Conservation (phyloP, 2,888 invertebrate species). For the Spilosoma lubricipeda region DNA sequence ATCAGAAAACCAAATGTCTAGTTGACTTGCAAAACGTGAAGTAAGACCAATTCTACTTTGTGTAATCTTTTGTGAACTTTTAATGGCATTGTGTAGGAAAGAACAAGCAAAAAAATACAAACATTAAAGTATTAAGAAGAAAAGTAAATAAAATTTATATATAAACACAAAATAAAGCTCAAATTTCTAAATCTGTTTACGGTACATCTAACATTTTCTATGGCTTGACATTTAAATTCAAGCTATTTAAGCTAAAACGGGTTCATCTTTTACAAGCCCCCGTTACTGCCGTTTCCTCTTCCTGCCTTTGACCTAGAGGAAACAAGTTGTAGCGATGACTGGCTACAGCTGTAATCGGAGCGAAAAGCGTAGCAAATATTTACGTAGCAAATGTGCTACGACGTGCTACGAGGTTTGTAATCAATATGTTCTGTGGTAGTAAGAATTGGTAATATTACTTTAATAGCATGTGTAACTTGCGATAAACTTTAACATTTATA, state of each 20-base stretch:
- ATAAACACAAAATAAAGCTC: neutral
- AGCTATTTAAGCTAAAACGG: constrained; percentile 44
- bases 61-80: too few species aligned
- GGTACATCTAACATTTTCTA: neutral
- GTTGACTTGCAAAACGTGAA: too few species aligned
- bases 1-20: too few species aligned
- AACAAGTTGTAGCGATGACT: constrained; percentile 40
- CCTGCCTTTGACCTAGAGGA: constrained; percentile 57
- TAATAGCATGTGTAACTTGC: neutral
- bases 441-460: neutral
- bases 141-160: too few species aligned
- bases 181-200: neutral
- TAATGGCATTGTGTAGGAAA: too few species aligned
- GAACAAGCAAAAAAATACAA: too few species aligned
- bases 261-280: constrained; percentile 40
- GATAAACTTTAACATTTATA: neutral
- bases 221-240: constrained; percentile 13
- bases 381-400: constrained; percentile 43
- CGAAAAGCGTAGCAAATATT: constrained; percentile 51
- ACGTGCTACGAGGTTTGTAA: constrained; percentile 21
- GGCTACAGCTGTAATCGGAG: constrained; percentile 42
- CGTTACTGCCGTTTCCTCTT: constrained; percentile 50
- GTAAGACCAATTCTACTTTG: too few species aligned
- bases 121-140: too few species aligned
- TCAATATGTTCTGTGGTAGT: neutral